A percentile compares a stretch with the other conserved stretches of the same genome.
Conservation (phyloP, 2,797 vertebrate genomes). For the Microctenopoma lineatum region DNA sequence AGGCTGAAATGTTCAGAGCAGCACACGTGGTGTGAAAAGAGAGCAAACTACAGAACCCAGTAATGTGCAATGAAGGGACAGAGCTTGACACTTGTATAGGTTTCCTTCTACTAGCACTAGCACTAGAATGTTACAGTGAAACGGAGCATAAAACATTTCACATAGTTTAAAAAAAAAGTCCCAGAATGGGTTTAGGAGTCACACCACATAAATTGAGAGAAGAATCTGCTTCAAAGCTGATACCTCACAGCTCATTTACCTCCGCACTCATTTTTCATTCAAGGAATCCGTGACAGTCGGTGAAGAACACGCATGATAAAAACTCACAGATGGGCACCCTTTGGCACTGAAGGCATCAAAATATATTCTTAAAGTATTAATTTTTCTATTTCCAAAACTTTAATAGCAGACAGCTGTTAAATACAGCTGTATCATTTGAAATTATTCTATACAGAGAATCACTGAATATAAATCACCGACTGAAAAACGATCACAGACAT, state of each 20-base stretch:
- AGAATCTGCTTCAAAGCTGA: slow-evolving; percentile 60
- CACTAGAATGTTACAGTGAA: neutral
- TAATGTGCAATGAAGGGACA: too few species aligned
- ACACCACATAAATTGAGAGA: slow-evolving; percentile 73
- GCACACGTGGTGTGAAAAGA: too few species aligned
- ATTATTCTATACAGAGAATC: slow-evolving; percentile 7
- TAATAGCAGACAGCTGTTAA: slow-evolving; percentile 48
- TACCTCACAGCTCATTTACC: slow-evolving; percentile 76
- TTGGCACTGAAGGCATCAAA: slow-evolving; percentile 29
- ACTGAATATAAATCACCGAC: neutral
- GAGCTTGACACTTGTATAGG: neutral
- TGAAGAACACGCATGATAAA: slow-evolving; percentile 39
- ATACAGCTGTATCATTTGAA: slow-evolving; percentile 24
- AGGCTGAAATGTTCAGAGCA: too few species aligned
- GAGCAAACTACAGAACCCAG: too few species aligned
- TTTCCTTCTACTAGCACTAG: neutral
- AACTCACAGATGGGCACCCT: slow-evolving; percentile 41
- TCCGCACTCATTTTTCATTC: slow-evolving; percentile 62
- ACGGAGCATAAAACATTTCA: slow-evolving; percentile 29
- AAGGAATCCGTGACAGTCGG: slow-evolving; percentile 51
- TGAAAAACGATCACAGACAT: slow-evolving; percentile 9
- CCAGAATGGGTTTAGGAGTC: slow-evolving; percentile 53
- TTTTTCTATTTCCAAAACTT: slow-evolving; percentile 25
- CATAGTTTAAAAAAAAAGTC: slow-evolving; percentile 8
- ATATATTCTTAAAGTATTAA: slow-evolving; percentile 26